Percentiles rank a stretch among this genome's conserved stretches.
Evolutionary conservation across 2,888 invertebrate species (phyloP).

Genomic region (Drosophila imparisetae): DNA sequence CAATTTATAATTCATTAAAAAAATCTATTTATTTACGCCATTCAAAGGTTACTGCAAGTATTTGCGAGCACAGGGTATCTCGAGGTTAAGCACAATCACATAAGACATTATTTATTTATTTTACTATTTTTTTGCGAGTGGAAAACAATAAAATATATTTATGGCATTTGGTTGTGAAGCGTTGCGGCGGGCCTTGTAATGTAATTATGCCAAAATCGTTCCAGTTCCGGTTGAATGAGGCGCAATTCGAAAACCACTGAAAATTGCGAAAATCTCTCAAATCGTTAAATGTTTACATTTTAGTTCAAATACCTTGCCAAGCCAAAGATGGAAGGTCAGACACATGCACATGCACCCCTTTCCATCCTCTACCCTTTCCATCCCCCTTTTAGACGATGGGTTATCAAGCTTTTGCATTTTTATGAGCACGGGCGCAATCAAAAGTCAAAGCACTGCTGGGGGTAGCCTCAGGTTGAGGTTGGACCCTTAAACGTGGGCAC

Average conservation of each 20-base stretch:
- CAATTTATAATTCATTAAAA: no score
- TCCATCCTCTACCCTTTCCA: not conserved
- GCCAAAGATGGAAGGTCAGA: slow-evolving; percentile 60
- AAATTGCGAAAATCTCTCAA: slow-evolving; percentile 36
- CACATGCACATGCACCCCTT: not conserved
- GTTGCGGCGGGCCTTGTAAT: slow-evolving; percentile 20
- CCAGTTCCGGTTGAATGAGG: slow-evolving; percentile 66
- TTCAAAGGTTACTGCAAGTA: not conserved
- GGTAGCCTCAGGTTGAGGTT: slow-evolving; percentile 32
- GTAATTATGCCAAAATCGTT: slow-evolving; percentile 58
- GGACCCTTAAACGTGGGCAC: slow-evolving; percentile 51
- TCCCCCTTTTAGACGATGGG: slow-evolving; percentile 37
- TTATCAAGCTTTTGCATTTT: slow-evolving; percentile 60
- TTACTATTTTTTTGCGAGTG: slow-evolving; percentile 34
- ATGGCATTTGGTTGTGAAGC: slow-evolving; percentile 39
- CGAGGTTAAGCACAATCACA: not conserved
- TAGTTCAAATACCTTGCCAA: slow-evolving; percentile 34
- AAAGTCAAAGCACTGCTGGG: slow-evolving; percentile 62
- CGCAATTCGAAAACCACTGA: slow-evolving; percentile 36
- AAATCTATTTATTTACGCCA: not conserved
- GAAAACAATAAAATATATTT: slow-evolving; percentile 50
- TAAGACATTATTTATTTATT: not conserved
- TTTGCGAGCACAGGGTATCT: slow-evolving; percentile 15
- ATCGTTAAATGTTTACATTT: slow-evolving; percentile 51
- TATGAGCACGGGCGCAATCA: slow-evolving; percentile 50